Base-by-base conservation (phyloP, 2,888 invertebrate species). In the Andrena hattorfiana region DNA sequence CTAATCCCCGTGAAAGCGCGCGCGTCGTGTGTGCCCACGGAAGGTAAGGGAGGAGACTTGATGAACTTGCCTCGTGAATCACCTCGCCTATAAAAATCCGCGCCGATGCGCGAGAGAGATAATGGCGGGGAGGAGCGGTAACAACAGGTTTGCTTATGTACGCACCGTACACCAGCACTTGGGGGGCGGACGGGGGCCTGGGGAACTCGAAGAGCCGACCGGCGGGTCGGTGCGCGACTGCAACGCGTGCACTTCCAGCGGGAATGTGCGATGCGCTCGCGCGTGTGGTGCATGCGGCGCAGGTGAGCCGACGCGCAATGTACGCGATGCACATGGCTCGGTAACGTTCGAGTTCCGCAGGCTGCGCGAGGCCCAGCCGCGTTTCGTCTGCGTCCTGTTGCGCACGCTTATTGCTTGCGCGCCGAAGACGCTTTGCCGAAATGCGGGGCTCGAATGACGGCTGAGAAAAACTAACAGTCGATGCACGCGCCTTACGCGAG, bases 31-130 rank as follows among this genome's bases (percentile, higher is more conserved):
- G 75, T 81, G 82, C 77, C 79, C 70, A 81, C 83, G 85, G 85
- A 85, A 78, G 82, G 81, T 73, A 68, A 77, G 80, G 80, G 84
- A 80, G 83, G 86, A 81, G 87, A 83, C 89, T 90, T 90, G 90
- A 90, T 90, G 90, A 91, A 91, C 90, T 91, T 90, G 90, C 87
- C 90, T 91, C 90, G 90, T 90, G 90, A 91, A 91, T 90, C 90
- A 91, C 86, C 83, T 83, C 66, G 81, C 85, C 86, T 89, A 89
- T 89, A 90, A 90, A 90, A 90, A 90, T 90, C 77, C 85, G 83
- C 86, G 90, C 81, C 88, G 91, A 90, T 90, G 90, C 90, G 89
- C 83, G 87, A 87, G 89, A 87, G 88, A 90, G 91, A 92, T 92
- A 91, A 90, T 89, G 85, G 86, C 80, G 84, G 84, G 83, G 87